Base-by-base conservation (phyloP, 2,113 vertebrate species). In the Prochilodus magdalenae region DNA sequence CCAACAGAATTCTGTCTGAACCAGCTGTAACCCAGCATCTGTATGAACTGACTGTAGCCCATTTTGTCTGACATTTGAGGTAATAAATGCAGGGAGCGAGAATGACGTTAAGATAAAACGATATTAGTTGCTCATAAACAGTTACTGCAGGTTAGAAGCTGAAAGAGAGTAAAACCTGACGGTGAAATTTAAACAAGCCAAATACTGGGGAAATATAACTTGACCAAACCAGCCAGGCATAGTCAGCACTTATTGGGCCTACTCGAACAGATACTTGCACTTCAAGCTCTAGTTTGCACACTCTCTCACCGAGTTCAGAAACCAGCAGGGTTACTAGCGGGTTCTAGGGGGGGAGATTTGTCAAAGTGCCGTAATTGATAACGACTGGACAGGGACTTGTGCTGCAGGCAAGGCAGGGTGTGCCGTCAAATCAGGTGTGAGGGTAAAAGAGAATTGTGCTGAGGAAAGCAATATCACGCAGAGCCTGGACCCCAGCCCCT, bases 391-490 rank as follows among this genome's bases (percentile, higher is more conserved):
- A 77, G 77, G 83, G 57, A 85, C 60, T 55, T 51, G 81, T 74
- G 73, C 57, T 70, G 69, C 27, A 27, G 62, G 29, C 24, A 33
- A 51, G 69, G 74, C 72, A 73, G 74, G 67, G 71, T 55, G 77
- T 49, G 67, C 76, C 72, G 77, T 75, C 72, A 76, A 75, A 40
- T 44, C 82, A 73, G 40, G 5, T 57, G 69, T n/a, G 49, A 44
- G 66, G 67, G 22, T 36, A 16, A 57, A 83, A 36, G 77, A 40
- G 70, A 76, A 67, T n/a, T 60, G 75, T 82, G 82, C 82, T 83
- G 84, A 84, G 82, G 82, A 79, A 83, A 80, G 80, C 81, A 83
- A 80, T 83, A 80, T 55, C 73, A 75, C 36, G 4, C 8, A 24
- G 30, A 40, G 65, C 30, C 65, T 36, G 13, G 75, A 36, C 65